Percentiles rank a stretch among this genome's conserved stretches.
Conservation (phyloP, 2,888 invertebrate genomes). For the Melanophora roralis region DNA sequence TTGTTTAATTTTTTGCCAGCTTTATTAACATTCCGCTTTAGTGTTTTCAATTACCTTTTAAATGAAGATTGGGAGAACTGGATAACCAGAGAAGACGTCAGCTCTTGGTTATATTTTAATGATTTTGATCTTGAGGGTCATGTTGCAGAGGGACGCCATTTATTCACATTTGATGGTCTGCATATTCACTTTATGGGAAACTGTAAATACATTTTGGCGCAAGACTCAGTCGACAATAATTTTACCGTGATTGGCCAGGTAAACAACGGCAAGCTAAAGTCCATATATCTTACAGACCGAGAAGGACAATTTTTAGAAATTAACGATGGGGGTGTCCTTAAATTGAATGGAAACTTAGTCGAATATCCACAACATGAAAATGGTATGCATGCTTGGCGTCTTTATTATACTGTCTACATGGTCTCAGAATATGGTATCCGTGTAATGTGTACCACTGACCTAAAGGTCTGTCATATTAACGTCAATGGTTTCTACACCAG, state of each 20-base stretch:
- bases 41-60: constrained; percentile 80
- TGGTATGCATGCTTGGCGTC: constrained; percentile 81
- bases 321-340: constrained; percentile 81
- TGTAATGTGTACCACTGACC: constrained; percentile 81
- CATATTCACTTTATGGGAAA: constrained; percentile 86
- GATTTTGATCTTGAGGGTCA: constrained; percentile 84
- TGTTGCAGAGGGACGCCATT: constrained; percentile 87
- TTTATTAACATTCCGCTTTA: constrained; percentile 80
- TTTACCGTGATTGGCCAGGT: constrained; percentile 88
- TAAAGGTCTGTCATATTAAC: constrained; percentile 83
- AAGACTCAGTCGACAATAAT: constrained; percentile 90
- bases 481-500: constrained; percentile 92
- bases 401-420: constrained; percentile 80
- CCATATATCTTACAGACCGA: constrained; percentile 84
- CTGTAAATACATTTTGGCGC: constrained; percentile 90
- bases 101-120: constrained; percentile 79
- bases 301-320: constrained; percentile 81
- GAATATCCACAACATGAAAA: constrained; percentile 84
- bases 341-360: constrained; percentile 82
- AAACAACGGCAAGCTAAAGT: constrained; percentile 82
- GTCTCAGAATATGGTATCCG: constrained; percentile 82
- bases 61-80: constrained; percentile 81
- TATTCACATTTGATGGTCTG: constrained; percentile 92
- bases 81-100: constrained; percentile 65
- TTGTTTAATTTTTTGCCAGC: constrained; percentile 79